Conservation (phyloP, 2,113 vertebrate species). For the Ardeotis arabs region DNA sequence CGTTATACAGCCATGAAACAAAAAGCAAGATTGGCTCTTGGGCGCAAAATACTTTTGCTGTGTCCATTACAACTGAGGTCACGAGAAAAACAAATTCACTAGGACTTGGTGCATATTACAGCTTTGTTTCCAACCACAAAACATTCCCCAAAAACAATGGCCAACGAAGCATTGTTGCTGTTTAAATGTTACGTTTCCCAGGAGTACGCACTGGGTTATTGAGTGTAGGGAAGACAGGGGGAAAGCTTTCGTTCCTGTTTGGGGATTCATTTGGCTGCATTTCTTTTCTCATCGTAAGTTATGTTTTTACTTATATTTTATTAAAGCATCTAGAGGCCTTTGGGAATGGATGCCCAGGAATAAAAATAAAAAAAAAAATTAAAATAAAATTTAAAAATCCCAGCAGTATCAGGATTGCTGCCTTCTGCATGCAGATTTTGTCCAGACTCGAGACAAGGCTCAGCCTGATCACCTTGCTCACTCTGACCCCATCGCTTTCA, state of each 20-base stretch:
- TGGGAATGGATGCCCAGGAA: constrained; percentile 25
- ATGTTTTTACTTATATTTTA: constrained; percentile 36
- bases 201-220: neutral
- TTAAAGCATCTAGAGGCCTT: neutral
- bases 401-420: neutral
- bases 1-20: neutral
- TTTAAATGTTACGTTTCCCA: neutral
- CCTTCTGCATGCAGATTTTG: neutral
- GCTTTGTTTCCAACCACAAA: constrained; percentile 28
- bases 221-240: neutral
- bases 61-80: neutral
- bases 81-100: constrained; percentile 21
- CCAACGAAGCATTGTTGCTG: constrained; percentile 5
- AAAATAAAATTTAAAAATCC: neutral
- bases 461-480: neutral
- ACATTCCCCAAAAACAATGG: constrained; percentile 17
- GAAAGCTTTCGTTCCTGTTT: neutral
- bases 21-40: neutral
- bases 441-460: neutral
- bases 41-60: neutral
- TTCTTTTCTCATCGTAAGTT: neutral
- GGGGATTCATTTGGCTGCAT: constrained; percentile 5
- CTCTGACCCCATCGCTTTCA: neutral
- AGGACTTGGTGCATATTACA: neutral
- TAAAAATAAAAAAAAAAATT: neutral